Base-by-base conservation (phyloP, 1,140 invertebrate species). In the Stegodyphus mimosarum region DNA sequence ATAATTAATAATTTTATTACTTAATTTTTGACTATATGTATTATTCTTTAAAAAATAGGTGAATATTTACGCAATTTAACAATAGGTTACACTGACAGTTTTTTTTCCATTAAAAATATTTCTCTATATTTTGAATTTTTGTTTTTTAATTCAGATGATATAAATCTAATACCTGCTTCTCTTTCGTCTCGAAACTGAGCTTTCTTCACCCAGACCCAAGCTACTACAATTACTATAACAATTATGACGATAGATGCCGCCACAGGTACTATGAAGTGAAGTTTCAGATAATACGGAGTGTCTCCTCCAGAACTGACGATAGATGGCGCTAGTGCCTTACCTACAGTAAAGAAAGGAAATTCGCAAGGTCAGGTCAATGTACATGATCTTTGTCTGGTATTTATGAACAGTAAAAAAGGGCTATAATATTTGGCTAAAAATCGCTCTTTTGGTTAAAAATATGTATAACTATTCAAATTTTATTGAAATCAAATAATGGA, bases 161-260 rank as follows among this genome's bases (percentile, higher is more conserved):
- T 33, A 33, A 33, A 33, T 33, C 3, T 33, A 33, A 33, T 72
- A 78, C 83, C 83, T 78, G 83, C 83, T 78, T 86, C 83, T 72
- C 83, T 77, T 78, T 86, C 83, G 53, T 86, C 83, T 60, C 83
- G 60, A 49, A 86, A 86, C 64, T 86, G 81, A 53, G 83, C 86
- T 79, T 87, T 87, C 52, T 87, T 85, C 33, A 88, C 83, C 70
- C 84, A 88, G 11, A 84, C 86, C 73, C 79, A 88, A 6, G 87
- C 87, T 13, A 87, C 70, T 15, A 88, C 87, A 60, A 88, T 70
- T 48, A 88, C 87, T 60, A 87, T 87, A 13, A 87, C 81, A 50
- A 88, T 87, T 6, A 87, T 85, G 15, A 87, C 83, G 64, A 86
- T 63, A 60, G 87, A 87, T 33, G 83, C 67, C 50, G 87, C 71